These are phyloP conservation scores for Okapia johnstoni DNA, from an alignment of 2,113 vertebrate species.

Conservation along the genomic window DNA sequence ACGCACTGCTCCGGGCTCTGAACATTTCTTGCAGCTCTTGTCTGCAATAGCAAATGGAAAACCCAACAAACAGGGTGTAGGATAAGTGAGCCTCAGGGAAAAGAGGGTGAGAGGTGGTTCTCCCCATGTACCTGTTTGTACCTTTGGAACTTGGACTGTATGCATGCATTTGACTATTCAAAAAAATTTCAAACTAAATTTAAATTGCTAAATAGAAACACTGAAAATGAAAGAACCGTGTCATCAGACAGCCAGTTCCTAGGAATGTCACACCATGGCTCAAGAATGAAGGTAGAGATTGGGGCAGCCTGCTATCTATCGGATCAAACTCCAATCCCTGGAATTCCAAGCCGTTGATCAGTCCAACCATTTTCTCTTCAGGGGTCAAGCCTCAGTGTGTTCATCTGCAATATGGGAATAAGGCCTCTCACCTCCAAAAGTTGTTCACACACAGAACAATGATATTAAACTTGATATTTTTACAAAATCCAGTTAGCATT, in stretches of 20 bases:
- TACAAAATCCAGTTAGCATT: not conserved
- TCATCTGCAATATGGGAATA: not conserved
- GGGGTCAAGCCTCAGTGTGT: not conserved
- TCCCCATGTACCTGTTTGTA: not conserved
- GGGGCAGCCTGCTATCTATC: not conserved
- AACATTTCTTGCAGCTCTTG: not conserved
- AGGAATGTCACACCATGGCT: not conserved
- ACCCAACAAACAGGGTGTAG: not conserved
- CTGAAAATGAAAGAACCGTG: not conserved
- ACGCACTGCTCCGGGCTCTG: not conserved
- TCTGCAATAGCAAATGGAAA: not conserved
- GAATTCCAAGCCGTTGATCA: not conserved
- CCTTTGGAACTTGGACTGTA: not conserved
- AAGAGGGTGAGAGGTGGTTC: not conserved
- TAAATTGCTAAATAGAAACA: not conserved
- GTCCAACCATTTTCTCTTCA: not conserved
- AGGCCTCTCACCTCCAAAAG: not conserved
- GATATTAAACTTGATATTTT: not conserved
- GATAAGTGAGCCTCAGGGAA: not conserved
- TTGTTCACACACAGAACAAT: not conserved
- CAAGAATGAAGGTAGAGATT: not conserved
- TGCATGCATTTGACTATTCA: not conserved
- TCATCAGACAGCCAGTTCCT: not conserved
- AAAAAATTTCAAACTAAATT: not conserved
- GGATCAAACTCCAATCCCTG: not conserved